Evolutionary conservation across 2,113 vertebrate genomes (phyloP).

Genomic region (Halichoeres trimaculatus): DNA sequence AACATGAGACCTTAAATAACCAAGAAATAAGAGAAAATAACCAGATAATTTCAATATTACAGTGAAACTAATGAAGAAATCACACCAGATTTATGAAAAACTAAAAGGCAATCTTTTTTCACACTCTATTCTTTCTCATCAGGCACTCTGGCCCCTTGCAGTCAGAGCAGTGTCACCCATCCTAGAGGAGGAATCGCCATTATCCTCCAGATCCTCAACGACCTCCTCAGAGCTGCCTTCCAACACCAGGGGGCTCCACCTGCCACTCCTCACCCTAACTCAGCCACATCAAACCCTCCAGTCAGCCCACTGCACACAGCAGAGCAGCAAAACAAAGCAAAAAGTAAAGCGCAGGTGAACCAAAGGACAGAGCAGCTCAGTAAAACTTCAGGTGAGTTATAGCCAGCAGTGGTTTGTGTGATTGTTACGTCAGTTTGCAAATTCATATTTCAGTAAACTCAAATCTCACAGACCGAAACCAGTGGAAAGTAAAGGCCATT

Average conservation of each 20-base stretch:
- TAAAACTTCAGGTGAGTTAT: slow-evolving; percentile 36
- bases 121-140: not conserved
- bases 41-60: too few species aligned
- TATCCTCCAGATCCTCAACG: slow-evolving; percentile 94
- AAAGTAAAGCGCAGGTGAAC: not conserved
- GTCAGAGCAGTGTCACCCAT: slow-evolving; percentile 87
- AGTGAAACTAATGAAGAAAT: not conserved
- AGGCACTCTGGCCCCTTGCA: slow-evolving; percentile 92
- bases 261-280: slow-evolving; percentile 84
- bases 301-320: not conserved
- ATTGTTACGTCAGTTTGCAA: not conserved
- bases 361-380: slow-evolving; percentile 14
- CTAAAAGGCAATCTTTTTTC: not conserved
- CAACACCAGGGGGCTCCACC: slow-evolving; percentile 90
- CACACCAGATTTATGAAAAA: not conserved
- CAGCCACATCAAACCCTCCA: slow-evolving; percentile 79
- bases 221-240: slow-evolving; percentile 91
- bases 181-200: slow-evolving; percentile 89
- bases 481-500: not conserved
- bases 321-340: slow-evolving; percentile 18
- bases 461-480: not conserved
- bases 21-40: too few species aligned
- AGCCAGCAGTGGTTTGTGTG: not conserved
- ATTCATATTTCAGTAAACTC: too few species aligned
- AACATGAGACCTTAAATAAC: too few species aligned